A percentile compares a stretch with the other conserved stretches of the same genome.
Evolutionary conservation across 2,113 vertebrate species (phyloP).

Genomic region (Oncorhynchus nerka): DNA sequence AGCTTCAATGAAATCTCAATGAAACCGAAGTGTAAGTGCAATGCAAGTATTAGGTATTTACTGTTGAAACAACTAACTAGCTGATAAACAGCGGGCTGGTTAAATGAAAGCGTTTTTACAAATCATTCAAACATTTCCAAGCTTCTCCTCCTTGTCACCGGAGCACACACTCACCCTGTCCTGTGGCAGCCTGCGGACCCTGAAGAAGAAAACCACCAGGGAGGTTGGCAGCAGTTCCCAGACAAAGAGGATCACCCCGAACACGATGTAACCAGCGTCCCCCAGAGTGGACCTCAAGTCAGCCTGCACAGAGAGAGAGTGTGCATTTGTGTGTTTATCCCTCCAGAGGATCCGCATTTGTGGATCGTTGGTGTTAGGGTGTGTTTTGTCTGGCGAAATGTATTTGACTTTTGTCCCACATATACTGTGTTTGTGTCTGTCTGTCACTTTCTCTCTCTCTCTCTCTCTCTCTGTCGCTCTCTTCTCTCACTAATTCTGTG

Average conservation of each 20-base stretch:
- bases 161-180: constrained; percentile 73
- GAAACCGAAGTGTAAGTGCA: too few species aligned
- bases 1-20: too few species aligned
- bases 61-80: too few species aligned
- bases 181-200: constrained; percentile 79
- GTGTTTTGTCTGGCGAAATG: not conserved
- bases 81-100: too few species aligned
- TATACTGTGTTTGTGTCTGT: not conserved
- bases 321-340: too few species aligned
- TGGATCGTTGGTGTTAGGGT: not conserved
- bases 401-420: too few species aligned
- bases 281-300: constrained; percentile 83
- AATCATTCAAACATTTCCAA: too few species aligned
- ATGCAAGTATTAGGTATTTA: too few species aligned
- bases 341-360: not conserved
- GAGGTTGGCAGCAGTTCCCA: constrained; percentile 88
- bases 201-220: constrained; percentile 86
- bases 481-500: not conserved
- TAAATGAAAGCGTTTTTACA: too few species aligned
- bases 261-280: constrained; percentile 83
- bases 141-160: too few species aligned
- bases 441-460: not conserved
- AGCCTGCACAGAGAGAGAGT: constrained; percentile 66
- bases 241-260: constrained; percentile 84
- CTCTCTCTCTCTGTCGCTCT: not conserved